phyloP scores from a whole-genome alignment of 1,140 invertebrate genomes.

The Papilio polytes region DNA sequence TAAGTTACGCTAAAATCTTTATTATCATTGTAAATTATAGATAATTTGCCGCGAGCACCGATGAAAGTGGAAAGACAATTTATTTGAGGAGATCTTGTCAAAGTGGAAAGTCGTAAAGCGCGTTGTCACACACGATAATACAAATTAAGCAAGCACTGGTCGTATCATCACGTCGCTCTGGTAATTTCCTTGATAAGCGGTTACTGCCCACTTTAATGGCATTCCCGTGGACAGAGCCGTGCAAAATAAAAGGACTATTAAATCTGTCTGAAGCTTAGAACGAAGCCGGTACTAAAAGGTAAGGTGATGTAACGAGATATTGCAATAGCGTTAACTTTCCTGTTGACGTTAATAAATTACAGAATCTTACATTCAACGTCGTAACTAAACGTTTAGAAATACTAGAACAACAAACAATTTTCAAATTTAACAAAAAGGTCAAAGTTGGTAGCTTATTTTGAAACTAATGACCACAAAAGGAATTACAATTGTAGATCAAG shows the following conservation, averaged over 20 bases:
- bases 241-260: slow-evolving; percentile 37
- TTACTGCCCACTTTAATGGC: slow-evolving; percentile 39
- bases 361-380: not conserved
- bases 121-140: slow-evolving; percentile 36
- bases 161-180: slow-evolving; percentile 36
- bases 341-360: not conserved
- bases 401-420: not conserved
- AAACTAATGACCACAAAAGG: not conserved
- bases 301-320: slow-evolving; percentile 29
- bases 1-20: slow-evolving; percentile 17
- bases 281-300: slow-evolving; percentile 5
- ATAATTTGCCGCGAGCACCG: not conserved
- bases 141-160: slow-evolving; percentile 32
- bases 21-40: slow-evolving; percentile 20
- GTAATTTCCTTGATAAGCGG: slow-evolving; percentile 37
- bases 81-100: slow-evolving; percentile 24
- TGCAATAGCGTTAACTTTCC: not conserved
- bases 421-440: not conserved
- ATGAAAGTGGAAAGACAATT: slow-evolving; percentile 28
- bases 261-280: slow-evolving; percentile 34
- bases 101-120: slow-evolving; percentile 17
- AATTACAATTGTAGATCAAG: not conserved
- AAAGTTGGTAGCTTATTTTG: not conserved
- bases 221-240: slow-evolving; percentile 14
- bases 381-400: not conserved